Conservation (phyloP, 1,140 invertebrate genomes). For the Idris sp. region DNA sequence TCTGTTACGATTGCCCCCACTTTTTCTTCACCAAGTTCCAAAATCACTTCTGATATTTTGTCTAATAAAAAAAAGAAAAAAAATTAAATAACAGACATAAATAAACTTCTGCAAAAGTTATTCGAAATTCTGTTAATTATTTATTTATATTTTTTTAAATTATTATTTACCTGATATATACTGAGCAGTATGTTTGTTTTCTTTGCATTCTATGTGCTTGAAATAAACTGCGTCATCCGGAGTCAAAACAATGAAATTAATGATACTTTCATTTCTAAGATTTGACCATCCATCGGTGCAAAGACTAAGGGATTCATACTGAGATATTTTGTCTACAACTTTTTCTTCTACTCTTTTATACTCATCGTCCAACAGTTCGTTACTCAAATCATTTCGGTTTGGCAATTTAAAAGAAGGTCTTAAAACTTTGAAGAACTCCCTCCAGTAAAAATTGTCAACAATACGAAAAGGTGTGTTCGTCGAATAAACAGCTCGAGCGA, state of each 20-base stretch:
- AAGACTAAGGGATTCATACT: constrained; percentile 15
- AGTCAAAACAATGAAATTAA: constrained; percentile 18
- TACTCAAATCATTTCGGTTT: constrained; percentile 16
- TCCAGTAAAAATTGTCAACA: constrained; percentile 36
- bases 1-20: constrained; percentile 20
- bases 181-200: constrained; percentile 14
- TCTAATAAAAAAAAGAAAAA: constrained; percentile 3
- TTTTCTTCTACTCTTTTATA: constrained; percentile 17
- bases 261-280: constrained; percentile 18
- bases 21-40: constrained; percentile 17
- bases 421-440: constrained; percentile 30
- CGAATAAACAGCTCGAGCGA: constrained; percentile 30
- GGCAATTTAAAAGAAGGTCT: constrained; percentile 24
- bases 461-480: constrained; percentile 27
- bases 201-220: constrained; percentile 11
- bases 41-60: constrained; percentile 18
- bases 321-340: constrained; percentile 21
- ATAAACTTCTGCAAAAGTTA: too few relatives aligned
- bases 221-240: constrained; percentile 6
- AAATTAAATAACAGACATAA: too few relatives aligned
- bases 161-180: constrained; percentile 15
- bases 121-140: too few relatives aligned
- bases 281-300: constrained; percentile 34
- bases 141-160: too few relatives aligned
- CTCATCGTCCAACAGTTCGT: constrained; percentile 27